Percentiles rank a stretch among this genome's conserved stretches.
Conservation (phyloP, 2,797 vertebrate genomes). For the Molossus alvarezi region DNA sequence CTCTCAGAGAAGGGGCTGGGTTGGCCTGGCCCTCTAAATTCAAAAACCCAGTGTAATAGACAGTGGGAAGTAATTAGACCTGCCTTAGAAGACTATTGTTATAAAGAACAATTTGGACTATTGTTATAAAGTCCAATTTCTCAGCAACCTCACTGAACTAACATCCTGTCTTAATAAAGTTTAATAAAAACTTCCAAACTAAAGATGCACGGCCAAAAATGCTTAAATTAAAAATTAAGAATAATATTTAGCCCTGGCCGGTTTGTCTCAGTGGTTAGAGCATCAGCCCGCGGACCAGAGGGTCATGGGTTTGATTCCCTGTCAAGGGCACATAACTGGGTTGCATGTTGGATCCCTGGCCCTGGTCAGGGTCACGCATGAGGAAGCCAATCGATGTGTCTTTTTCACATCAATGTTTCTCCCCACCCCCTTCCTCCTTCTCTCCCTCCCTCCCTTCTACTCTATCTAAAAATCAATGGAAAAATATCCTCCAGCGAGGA, state of each 20-base stretch:
- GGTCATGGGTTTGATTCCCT: too few species aligned
- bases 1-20: slow-evolving; percentile 57
- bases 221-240: slow-evolving; percentile 66
- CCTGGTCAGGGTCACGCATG: too few species aligned
- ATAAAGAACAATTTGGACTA: slow-evolving; percentile 31
- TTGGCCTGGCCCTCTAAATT: slow-evolving; percentile 57
- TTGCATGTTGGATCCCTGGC: too few species aligned
- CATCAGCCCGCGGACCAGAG: too few species aligned
- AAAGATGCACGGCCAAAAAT: slow-evolving; percentile 67
- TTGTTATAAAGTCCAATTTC: slow-evolving; percentile 52
- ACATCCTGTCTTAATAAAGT: slow-evolving; percentile 81
- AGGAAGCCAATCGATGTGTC: too few species aligned
- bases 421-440: too few species aligned
- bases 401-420: too few species aligned
- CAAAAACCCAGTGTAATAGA: slow-evolving; percentile 54
- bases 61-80: slow-evolving; percentile 75
- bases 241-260: background rate
- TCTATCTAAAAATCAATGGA: too few species aligned
- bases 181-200: slow-evolving; percentile 75
- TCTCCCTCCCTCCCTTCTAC: too few species aligned
- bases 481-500: too few species aligned
- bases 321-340: too few species aligned
- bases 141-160: slow-evolving; percentile 43
- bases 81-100: slow-evolving; percentile 65
- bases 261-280: too few species aligned